Percentiles rank a stretch among this genome's conserved stretches.
Conservation (phyloP, 2,113 vertebrate species). For the chimpanzee (Pan troglodytes) region NHGRI_mPanTro3-v2.1_pri NC_072404.2:136050001-136050500, state of each 20-base stretch:
- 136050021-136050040: not conserved
- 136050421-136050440: not conserved
- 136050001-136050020: not conserved
- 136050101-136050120: not conserved
- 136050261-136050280: not conserved
- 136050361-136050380: not conserved
- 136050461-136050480: not conserved
- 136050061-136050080: not conserved
- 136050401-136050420: not conserved
- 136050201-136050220: not conserved
- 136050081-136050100: not conserved
- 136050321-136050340: not conserved
- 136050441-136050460: not conserved
- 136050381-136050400: not conserved
- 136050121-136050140: not conserved
- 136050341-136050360: not conserved
- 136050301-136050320: not conserved
- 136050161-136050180: not conserved
- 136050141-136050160: not conserved
- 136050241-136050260: not conserved
- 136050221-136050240: not conserved
- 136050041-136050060: not conserved
- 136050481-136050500: not conserved
- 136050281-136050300: not conserved
- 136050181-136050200: not conserved